phyloP scores from a whole-genome alignment of 2,888 invertebrate species.

The Eilema sororculum region DNA sequence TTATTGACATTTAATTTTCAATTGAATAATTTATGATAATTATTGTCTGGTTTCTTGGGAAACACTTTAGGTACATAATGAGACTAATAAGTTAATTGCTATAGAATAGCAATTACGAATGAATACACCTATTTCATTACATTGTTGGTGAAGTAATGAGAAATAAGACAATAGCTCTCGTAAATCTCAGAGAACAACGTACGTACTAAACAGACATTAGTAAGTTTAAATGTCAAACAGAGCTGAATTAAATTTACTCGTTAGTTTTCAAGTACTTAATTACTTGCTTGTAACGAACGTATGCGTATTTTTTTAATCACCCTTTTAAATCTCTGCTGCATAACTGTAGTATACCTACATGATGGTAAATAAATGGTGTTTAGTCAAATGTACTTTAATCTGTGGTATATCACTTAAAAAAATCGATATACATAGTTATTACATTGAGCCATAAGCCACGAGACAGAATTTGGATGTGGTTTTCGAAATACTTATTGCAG shows the following conservation, averaged over 20 bases:
- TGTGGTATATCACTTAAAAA: too few relatives aligned
- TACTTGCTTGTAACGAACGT: not conserved
- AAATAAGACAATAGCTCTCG: slow-evolving; percentile 31
- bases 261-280: slow-evolving; percentile 8
- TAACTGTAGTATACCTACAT: too few relatives aligned
- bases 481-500: too few relatives aligned
- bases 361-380: too few relatives aligned
- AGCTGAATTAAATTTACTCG: slow-evolving; percentile 24
- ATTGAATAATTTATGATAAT: not conserved
- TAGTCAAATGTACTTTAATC: too few relatives aligned
- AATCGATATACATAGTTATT: too few relatives aligned
- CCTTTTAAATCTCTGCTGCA: too few relatives aligned
- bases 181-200: slow-evolving; percentile 29
- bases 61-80: slow-evolving; percentile 6
- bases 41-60: slow-evolving; percentile 10
- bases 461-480: too few relatives aligned
- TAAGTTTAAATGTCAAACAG: slow-evolving; percentile 16
- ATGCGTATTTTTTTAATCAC: not conserved
- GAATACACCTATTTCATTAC: slow-evolving; percentile 14
- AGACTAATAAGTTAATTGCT: slow-evolving; percentile 12
- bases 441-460: too few relatives aligned
- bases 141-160: slow-evolving; percentile 17
- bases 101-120: slow-evolving; percentile 13
- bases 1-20: not conserved
- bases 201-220: slow-evolving; percentile 14